Evolutionary conservation across 2,113 vertebrate species (phyloP).

Genomic region (Amphiprion percula): DNA sequence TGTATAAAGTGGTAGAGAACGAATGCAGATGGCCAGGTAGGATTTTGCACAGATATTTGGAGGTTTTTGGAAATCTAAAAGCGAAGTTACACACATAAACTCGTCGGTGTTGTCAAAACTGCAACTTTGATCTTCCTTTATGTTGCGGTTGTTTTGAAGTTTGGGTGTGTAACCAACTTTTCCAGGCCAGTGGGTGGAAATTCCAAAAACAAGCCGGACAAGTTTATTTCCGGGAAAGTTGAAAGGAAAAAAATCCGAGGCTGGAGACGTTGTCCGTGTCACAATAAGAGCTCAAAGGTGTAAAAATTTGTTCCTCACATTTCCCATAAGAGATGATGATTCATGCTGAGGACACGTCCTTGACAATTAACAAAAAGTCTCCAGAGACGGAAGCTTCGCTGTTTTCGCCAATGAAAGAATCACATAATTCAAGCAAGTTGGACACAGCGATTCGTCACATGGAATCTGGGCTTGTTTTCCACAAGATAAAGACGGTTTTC

Average conservation of each 20-base stretch:
- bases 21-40: too few species aligned
- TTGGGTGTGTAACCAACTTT: too few species aligned
- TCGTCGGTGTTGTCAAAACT: too few species aligned
- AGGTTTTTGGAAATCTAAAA: too few species aligned
- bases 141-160: too few species aligned
- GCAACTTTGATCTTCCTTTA: too few species aligned
- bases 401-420: conserved; percentile 69
- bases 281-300: conserved; percentile 65
- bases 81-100: too few species aligned
- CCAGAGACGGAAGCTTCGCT: conserved; percentile 60
- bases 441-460: conserved; percentile 71
- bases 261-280: conserved; percentile 45
- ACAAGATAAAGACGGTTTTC: conserved; percentile 6
- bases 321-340: conserved; percentile 49
- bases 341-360: conserved; percentile 48
- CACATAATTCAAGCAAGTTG: conserved; percentile 74
- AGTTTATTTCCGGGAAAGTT: conserved; percentile 45
- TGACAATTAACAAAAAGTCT: conserved; percentile 70
- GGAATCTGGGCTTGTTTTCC: conserved; percentile 49
- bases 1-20: too few species aligned
- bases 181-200: conserved; percentile 9
- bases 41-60: too few species aligned
- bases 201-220: conserved; percentile 37
- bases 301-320: conserved; percentile 54
- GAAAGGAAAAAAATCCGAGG: conserved; percentile 1